A percentile compares a stretch with the other conserved stretches of the same genome.
Evolutionary conservation across 23 tunicate genomes (phyloP).

Genomic region (Halocynthia roretzi): DNA sequence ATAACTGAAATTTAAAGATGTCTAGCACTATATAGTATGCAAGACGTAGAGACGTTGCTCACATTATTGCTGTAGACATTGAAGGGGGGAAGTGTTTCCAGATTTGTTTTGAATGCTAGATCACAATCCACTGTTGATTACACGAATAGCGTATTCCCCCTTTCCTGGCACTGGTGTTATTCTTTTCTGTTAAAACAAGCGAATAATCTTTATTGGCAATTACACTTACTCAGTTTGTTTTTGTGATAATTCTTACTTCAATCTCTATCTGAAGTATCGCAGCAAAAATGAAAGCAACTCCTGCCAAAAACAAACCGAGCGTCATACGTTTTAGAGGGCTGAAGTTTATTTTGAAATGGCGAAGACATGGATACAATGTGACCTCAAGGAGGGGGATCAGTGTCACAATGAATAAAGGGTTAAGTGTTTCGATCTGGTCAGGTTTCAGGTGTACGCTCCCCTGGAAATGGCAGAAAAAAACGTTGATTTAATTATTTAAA

Average conservation of each 20-base stretch:
- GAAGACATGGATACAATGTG: conserved; percentile 74
- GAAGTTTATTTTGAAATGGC: conserved; percentile 65
- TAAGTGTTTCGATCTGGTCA: conserved; percentile 90
- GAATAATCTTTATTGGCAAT: background rate
- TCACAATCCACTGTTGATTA: conserved; percentile 61
- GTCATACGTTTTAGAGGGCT: conserved; percentile 80
- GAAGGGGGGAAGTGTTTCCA: background rate
- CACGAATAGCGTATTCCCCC: conserved; percentile 53
- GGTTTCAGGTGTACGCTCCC: conserved; percentile 68
- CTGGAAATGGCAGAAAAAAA: conserved; percentile 4
- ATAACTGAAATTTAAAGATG: background rate
- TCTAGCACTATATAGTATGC: background rate
- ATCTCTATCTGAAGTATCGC: conserved; percentile 88
- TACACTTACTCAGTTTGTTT: background rate
- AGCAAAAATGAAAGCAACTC: conserved; percentile 75
- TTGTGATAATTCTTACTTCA: conserved; percentile 38
- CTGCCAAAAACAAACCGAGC: conserved; percentile 73
- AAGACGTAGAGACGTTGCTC: background rate
- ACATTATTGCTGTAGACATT: background rate
- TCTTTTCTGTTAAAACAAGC: conserved; percentile 42
- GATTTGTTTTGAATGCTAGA: conserved; percentile 5
- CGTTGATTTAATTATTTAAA: background rate
- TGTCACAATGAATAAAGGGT: conserved; percentile 80
- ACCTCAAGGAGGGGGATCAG: conserved; percentile 85
- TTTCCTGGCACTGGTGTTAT: conserved; percentile 50